A percentile compares a stretch with the other conserved stretches of the same genome.
These are phyloP conservation scores for Oophaga sylvatica DNA, from an alignment of 2,797 vertebrate species.

Conservation along the genomic window DNA sequence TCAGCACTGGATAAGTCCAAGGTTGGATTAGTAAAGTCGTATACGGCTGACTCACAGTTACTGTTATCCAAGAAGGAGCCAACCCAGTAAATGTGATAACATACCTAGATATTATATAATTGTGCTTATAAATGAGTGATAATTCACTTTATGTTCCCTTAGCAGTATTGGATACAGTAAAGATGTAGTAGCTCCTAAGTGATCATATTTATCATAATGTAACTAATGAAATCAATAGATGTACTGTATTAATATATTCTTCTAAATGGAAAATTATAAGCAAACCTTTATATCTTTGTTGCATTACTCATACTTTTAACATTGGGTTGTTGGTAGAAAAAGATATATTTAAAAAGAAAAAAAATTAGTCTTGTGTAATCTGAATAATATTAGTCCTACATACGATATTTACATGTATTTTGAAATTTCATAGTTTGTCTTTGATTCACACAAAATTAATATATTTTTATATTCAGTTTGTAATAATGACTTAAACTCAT, in stretches of 20 bases:
- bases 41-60: background rate
- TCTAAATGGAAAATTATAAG: no score
- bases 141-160: background rate
- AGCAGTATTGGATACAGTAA: background rate
- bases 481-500: background rate
- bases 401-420: background rate
- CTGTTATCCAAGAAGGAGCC: background rate
- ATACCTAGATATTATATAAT: background rate
- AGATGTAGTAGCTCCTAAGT: background rate
- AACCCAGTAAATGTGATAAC: background rate
- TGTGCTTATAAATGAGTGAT: background rate
- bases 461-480: background rate
- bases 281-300: no score
- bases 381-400: background rate
- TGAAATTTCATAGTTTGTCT: background rate
- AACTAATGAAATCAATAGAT: background rate
- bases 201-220: background rate
- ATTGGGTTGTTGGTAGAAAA: no score
- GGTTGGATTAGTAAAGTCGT: conserved; percentile 11
- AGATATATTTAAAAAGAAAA: background rate
- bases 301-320: no score
- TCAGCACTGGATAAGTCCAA: background rate
- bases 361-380: background rate
- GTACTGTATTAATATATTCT: background rate
- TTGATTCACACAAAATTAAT: background rate